Evolutionary conservation across 2,113 vertebrate species (phyloP), one percentile per base, ranked within the genome.

Genomic region (Dipodomys ordii): DNA sequence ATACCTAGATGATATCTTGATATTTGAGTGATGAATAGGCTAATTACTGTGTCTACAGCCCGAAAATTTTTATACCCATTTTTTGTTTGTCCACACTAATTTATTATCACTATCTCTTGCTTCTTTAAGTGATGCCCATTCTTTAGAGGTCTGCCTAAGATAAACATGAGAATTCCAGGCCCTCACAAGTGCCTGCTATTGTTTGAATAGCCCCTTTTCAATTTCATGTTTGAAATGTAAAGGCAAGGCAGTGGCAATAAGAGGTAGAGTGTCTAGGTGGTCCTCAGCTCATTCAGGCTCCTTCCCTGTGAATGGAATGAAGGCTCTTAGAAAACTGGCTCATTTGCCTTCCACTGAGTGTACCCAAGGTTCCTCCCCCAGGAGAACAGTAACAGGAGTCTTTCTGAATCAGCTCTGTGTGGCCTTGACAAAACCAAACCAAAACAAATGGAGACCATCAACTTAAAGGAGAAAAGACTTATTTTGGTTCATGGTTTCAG

Each of bases 301-400:
- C 68, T 62, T 16, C 60, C 20, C 49, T 28, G 18, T 20, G 53
- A 78, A 8, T 25, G 2, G 6, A 8, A 9, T 8, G 19, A 44
- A 62, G 46, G 28, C 62, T 8, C 7, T 22, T 28, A 35, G 5
- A 19, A 19, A 32, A 80, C 22, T 30, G 7, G 28, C 5, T 88
- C 12, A 0, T 49, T 16, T 9, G 7, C 60, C 32, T 80, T n/a
- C 19, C 11, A 2, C n/a, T 30, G 0, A 1, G 23, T 60, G 30
- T 60, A 28, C 27, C 44, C 22, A 19, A 27, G 0, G 0, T 39
- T 30, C 68, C 6, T 44, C 72, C 11, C 9, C 28, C 64, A 25
- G 28, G 12, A 25, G 35, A 53, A 60, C 44, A 87, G 0, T 22
- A 69, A 87, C 25, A 46, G 0, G 0, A 10, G 53, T 57, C 27